phyloP scores from a whole-genome alignment of 2,113 vertebrate genomes.

The Oryzias celebensis region DNA sequence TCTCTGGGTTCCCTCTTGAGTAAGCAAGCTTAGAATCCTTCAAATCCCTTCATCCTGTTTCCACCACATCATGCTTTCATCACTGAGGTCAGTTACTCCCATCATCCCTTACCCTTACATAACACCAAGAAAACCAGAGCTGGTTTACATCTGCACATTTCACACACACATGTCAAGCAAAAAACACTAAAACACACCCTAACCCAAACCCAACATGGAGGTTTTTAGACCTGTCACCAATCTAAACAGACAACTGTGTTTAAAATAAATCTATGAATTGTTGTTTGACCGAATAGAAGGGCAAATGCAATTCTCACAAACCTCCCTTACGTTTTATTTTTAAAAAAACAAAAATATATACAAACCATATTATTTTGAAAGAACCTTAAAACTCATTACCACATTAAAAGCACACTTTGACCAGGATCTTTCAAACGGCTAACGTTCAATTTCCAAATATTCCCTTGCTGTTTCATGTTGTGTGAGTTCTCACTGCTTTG shows the following conservation, averaged over 20 bases:
- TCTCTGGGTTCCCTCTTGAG: constrained; percentile 16
- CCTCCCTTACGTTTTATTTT: too few relatives aligned
- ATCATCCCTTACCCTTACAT: constrained; percentile 37
- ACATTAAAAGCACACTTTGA: too few relatives aligned
- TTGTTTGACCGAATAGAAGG: too few relatives aligned
- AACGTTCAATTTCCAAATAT: background rate
- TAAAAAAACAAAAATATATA: too few relatives aligned
- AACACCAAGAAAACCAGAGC: constrained; percentile 21
- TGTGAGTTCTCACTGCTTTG: constrained; percentile 17
- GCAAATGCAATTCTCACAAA: too few relatives aligned
- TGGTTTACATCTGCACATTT: background rate
- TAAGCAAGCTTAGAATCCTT: constrained; percentile 49
- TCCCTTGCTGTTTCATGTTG: background rate
- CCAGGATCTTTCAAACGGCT: too few relatives aligned
- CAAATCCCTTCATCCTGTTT: constrained; percentile 75
- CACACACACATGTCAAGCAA: background rate
- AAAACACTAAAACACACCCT: background rate
- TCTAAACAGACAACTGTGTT: too few relatives aligned
- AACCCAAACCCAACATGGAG: too few relatives aligned
- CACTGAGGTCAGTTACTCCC: constrained; percentile 55
- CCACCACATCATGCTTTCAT: constrained; percentile 45
- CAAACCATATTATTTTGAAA: too few relatives aligned
- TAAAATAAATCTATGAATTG: too few relatives aligned
- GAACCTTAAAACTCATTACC: too few relatives aligned
- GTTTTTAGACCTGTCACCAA: too few relatives aligned